Percentiles rank a stretch among this genome's conserved stretches.
phyloP scores from a whole-genome alignment of 64 coral and sea anemone genomes.

The Montipora capricornis region DNA sequence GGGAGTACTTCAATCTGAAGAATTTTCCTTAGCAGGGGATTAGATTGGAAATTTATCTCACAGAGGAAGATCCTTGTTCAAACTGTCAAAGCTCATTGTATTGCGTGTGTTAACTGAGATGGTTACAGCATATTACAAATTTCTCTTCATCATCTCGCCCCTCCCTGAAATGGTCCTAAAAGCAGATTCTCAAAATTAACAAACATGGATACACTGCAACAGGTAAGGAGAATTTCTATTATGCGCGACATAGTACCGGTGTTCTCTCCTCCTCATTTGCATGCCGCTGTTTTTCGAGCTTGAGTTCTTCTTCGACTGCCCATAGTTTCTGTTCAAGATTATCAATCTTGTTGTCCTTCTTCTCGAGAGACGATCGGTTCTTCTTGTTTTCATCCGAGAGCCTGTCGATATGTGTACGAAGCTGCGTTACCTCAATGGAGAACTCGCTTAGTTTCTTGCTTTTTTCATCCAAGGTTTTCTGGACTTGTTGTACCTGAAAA shows the following conservation, averaged over 20 bases:
- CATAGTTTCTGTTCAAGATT: conserved; percentile 42
- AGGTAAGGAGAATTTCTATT: neutral
- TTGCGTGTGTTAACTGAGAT: too few species aligned
- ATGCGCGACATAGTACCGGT: neutral
- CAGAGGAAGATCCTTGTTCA: too few species aligned
- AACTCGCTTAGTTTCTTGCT: conserved; percentile 41
- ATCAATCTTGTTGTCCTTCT: conserved; percentile 51
- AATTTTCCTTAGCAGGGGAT: too few species aligned
- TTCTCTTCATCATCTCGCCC: too few species aligned
- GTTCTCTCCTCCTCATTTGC: neutral
- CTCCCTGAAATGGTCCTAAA: neutral
- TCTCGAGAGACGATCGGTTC: conserved; percentile 21
- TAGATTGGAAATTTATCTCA: too few species aligned
- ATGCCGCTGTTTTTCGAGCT: neutral
- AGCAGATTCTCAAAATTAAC: neutral
- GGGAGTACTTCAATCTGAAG: too few species aligned
- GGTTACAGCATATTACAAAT: too few species aligned
- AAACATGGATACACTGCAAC: neutral
- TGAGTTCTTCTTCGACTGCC: conserved; percentile 1
- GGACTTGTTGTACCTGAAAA: conserved; percentile 9
- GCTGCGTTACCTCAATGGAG: conserved; percentile 37
- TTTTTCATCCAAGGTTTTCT: neutral
- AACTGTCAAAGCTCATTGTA: too few species aligned
- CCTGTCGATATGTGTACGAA: conserved; percentile 39
- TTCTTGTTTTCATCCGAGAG: conserved; percentile 49